Evolutionary conservation across 2,113 vertebrate species (phyloP).

Genomic region (Oriolus oriolus): DNA sequence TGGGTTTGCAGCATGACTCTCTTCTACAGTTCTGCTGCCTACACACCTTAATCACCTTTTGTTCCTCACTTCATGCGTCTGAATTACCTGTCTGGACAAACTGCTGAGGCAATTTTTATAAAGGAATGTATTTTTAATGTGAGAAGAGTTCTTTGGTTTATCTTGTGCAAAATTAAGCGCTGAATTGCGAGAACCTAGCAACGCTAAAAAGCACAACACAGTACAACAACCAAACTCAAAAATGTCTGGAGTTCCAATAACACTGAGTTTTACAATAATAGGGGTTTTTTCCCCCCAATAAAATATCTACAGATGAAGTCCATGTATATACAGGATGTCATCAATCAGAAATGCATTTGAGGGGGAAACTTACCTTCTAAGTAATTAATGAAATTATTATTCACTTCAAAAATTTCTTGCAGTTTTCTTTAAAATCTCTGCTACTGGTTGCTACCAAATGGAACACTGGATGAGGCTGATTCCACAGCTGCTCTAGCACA

Average conservation of each 20-base stretch:
- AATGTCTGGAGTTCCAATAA: background rate
- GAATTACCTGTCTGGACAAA: background rate
- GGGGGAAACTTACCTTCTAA: background rate
- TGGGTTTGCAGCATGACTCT: background rate
- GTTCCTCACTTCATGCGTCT: background rate
- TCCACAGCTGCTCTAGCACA: background rate
- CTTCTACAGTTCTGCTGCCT: background rate
- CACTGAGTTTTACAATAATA: background rate
- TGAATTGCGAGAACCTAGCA: background rate
- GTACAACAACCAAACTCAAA: background rate
- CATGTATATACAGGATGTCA: background rate
- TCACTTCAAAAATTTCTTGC: background rate
- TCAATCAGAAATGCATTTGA: background rate
- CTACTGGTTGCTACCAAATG: background rate
- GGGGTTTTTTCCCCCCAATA: fast-evolving
- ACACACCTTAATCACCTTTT: background rate
- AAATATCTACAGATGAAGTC: background rate
- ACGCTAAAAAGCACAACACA: background rate
- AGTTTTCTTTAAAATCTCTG: background rate
- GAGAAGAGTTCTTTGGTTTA: background rate
- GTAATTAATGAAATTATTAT: background rate
- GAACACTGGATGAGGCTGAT: background rate
- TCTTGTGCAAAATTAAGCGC: background rate
- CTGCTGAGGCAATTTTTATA: background rate
- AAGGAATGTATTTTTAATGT: background rate